Base-by-base conservation (phyloP, 2,797 vertebrate genomes). In the Scyliorhinus canicula region DNA sequence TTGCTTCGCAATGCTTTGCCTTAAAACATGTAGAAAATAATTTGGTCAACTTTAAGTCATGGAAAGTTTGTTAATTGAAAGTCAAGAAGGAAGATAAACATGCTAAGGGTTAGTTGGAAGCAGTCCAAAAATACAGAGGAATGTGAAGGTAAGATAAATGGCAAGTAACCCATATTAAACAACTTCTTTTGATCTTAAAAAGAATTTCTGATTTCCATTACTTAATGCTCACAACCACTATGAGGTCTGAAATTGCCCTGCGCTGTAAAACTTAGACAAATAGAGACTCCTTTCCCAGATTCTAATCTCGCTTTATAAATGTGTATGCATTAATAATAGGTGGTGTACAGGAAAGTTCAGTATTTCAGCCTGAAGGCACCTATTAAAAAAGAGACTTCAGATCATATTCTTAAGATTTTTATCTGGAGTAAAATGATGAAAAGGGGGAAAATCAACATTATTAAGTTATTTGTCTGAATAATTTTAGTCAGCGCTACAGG, bases 391-490 rank as follows among this genome's bases (percentile, higher is more conserved):
- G n/a, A 50, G 88, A 44, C 57, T 71, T 69, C 28, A 94, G 93
- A 74, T 94, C 93, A 94, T 71, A 71, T 94, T 69, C 93, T 94
- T 74, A 74, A 94, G 44, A 69, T 71, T 94, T 94, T 35, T 94
- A 71, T 94, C 63, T 93, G 8, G 55, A 74, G 44, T 94, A 52
- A 94, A 94, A 94, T 74, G 88, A 94, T 52, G 65, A 74, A 74
- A 55, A 69, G 67, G 65, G 47, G 67, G 93, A 50, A 71, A 74
- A 94, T 94, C 65, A 52, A 52, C 65, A 94, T 52, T 94, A 74
- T 94, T 74, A 94, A 24, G 57, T 91, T 91, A 91, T 91, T 91
- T 91, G 88, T 94, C 93, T 94, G 93, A 94, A 93, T 93, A 93
- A 47, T 31, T 93, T 67, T 52, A 74, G 55, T 69, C 65, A 74